Evolutionary conservation across 2,797 vertebrate species (phyloP).

Genomic region (Leptatherina wallacei): DNA sequence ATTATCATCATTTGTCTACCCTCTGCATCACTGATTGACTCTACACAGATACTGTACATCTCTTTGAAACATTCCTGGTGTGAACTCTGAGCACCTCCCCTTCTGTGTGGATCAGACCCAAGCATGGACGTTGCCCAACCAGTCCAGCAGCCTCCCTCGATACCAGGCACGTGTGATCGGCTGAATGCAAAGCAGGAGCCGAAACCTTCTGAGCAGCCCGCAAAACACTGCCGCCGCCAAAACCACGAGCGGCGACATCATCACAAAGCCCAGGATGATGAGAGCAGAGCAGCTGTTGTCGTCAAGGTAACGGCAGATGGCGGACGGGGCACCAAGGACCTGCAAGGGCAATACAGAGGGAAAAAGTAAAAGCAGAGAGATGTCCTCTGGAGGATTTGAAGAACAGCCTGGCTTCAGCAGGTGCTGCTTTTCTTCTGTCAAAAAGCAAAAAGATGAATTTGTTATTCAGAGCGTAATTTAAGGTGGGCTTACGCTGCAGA

Average conservation of each 20-base stretch:
- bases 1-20: constrained; percentile 24
- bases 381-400: constrained; percentile 7
- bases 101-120: constrained; percentile 75
- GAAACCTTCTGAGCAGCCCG: constrained; percentile 85
- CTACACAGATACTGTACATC: not conserved
- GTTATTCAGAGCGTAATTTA: not conserved
- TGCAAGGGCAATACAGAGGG: constrained; percentile 47
- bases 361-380: constrained; percentile 13
- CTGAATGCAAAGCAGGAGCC: constrained; percentile 84
- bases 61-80: not conserved
- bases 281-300: constrained; percentile 94
- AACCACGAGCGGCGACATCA: constrained; percentile 94
- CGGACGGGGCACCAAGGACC: constrained; percentile 76
- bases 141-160: constrained; percentile 79
- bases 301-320: constrained; percentile 88
- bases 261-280: constrained; percentile 93
- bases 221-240: constrained; percentile 90
- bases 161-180: constrained; percentile 82
- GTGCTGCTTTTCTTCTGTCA: not conserved
- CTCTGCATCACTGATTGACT: constrained; percentile 2
- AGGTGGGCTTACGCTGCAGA: constrained; percentile 22
- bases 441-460: constrained; percentile 14
- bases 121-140: constrained; percentile 70
- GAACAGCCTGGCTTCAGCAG: constrained; percentile 12
- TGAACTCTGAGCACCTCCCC: not conserved